A percentile compares a stretch with the other conserved stretches of the same genome.
Conservation (phyloP, 1,140 invertebrate species). For the Aphelinus atriplicis region DNA sequence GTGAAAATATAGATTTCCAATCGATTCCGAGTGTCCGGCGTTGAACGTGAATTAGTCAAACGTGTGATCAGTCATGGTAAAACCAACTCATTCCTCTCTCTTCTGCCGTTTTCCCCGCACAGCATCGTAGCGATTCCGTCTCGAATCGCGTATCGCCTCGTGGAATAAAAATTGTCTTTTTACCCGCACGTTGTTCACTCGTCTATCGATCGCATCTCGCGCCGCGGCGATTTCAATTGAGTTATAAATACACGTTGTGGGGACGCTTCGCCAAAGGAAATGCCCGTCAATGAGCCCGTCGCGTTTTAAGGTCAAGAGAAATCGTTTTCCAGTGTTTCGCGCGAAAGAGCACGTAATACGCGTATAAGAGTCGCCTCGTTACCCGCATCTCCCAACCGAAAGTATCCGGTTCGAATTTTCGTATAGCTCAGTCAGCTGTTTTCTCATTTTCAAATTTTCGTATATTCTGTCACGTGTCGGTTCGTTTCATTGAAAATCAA, state of each 20-base stretch:
- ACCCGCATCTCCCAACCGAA: constrained; percentile 43
- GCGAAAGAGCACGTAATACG: constrained; percentile 25
- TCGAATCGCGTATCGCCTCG: no score
- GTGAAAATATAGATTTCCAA: no score
- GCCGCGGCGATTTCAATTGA: background rate
- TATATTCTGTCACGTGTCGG: no score
- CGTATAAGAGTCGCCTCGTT: constrained; percentile 12
- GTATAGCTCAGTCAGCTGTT: background rate
- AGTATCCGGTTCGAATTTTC: constrained; percentile 49
- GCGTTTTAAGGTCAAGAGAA: constrained; percentile 61
- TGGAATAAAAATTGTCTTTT: no score
- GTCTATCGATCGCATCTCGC: background rate
- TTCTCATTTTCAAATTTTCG: no score
- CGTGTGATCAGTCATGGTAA: no score
- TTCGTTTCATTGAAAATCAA: no score
- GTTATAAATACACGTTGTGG: background rate
- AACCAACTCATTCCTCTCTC: no score
- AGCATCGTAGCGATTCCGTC: no score
- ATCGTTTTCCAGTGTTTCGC: constrained; percentile 48
- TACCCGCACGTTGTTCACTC: background rate
- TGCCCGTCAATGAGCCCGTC: constrained; percentile 20
- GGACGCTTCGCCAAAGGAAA: background rate
- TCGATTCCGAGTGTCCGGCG: no score
- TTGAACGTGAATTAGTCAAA: no score
- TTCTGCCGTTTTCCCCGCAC: no score